Base-by-base conservation (phyloP, 23 tunicate species). In the Styela plicata region DNA sequence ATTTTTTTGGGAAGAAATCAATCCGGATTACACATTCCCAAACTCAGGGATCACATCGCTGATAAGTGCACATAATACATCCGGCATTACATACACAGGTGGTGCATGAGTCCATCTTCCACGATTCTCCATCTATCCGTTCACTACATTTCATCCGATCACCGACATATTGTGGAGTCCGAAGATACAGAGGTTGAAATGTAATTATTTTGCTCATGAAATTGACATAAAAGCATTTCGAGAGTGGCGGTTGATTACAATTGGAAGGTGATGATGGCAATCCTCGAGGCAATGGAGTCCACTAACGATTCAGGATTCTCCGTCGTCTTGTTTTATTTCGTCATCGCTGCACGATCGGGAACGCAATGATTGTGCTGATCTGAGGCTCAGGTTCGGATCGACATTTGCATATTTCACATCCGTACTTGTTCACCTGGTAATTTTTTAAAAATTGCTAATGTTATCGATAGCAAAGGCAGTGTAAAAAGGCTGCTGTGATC, bases 401-500 rank as follows among this genome's bases (percentile, higher is more conserved):
- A 78, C 95, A 89, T 85, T 89, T 89, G 71, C 95, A 89, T n/a
- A 89, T 89, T 35, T 71, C 24, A 53, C 95, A 89, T 18, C 95
- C 95, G 79, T 77, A 85, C 36, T 80, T 70, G 89, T 89, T 85
- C 31, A 79, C 44, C 28, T 81, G 79, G 16, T 17, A 27, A 31
- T n/a, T n/a, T n/a, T n/a, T n/a, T n/a, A n/a, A n/a, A n/a, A n/a
- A n/a, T n/a, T n/a, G n/a, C n/a, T n/a, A n/a, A n/a, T n/a, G n/a
- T n/a, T n/a, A n/a, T n/a, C n/a, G n/a, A n/a, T n/a, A n/a, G n/a
- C n/a, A n/a, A n/a, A n/a, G n/a, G n/a, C n/a, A n/a, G n/a, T n/a
- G n/a, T n/a, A n/a, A n/a, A n/a, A n/a, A n/a, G n/a, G n/a, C n/a
- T n/a, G n/a, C n/a, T n/a, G n/a, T n/a, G n/a, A n/a, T n/a, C n/a